These are phyloP conservation scores for Rhadinocentrus ornatus DNA, from an alignment of 2,797 vertebrate species.

Conservation along the genomic window DNA sequence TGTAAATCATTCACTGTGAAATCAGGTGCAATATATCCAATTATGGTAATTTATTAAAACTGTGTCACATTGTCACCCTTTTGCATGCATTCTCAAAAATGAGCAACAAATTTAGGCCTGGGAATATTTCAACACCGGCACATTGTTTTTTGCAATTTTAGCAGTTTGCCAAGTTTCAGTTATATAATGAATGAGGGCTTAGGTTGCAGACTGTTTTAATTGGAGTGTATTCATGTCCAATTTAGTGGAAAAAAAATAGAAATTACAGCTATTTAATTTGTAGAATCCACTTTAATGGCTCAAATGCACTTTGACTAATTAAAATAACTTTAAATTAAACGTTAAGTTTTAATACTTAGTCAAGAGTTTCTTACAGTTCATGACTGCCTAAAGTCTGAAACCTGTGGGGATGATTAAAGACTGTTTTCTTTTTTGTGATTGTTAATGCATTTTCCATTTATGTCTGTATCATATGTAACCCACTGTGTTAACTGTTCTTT, in stretches of 20 bases:
- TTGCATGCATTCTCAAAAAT: background rate
- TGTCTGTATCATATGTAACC: background rate
- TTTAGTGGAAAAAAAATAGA: background rate
- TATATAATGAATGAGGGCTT: background rate
- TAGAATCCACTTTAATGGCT: background rate
- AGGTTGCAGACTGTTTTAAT: background rate
- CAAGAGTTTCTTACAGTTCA: background rate
- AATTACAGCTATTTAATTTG: background rate
- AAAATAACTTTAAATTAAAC: background rate
- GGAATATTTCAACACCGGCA: background rate
- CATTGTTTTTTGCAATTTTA: background rate
- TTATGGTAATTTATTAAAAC: background rate
- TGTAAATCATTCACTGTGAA: constrained; percentile 25
- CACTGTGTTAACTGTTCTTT: background rate
- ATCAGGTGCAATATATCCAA: background rate
- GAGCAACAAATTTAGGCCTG: background rate
- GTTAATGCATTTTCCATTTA: background rate
- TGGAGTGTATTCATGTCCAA: background rate
- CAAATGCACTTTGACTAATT: background rate
- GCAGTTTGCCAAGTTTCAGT: background rate
- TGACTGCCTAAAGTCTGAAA: background rate
- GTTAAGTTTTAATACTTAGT: background rate
- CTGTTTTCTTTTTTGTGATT: background rate
- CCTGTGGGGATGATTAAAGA: background rate
- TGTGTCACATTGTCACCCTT: background rate